A percentile compares a stretch with the other conserved stretches of the same genome.
phyloP scores from a whole-genome alignment of 2,888 invertebrate genomes.

The Macaria notata region DNA sequence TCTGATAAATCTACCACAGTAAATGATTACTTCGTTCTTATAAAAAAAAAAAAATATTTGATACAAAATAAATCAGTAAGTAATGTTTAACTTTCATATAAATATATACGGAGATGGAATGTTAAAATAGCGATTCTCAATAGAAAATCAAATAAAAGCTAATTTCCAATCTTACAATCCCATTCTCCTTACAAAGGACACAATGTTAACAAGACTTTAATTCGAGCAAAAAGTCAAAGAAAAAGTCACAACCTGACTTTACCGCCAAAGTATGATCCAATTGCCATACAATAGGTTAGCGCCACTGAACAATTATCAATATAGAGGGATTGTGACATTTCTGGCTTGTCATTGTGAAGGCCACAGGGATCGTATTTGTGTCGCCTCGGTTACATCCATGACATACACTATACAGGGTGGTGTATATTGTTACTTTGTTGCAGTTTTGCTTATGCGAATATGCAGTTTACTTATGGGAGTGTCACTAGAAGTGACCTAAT shows the following conservation, averaged over 20 bases:
- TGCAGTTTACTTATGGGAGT: too few relatives aligned
- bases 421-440: neutral
- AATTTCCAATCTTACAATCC: too few relatives aligned
- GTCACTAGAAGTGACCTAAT: too few relatives aligned
- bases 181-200: too few relatives aligned
- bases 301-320: constrained; percentile 27
- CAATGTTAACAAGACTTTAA: constrained; percentile 15
- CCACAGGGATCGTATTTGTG: constrained; percentile 60
- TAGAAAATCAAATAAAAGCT: too few relatives aligned
- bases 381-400: constrained; percentile 43
- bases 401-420: neutral
- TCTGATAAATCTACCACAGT: too few relatives aligned
- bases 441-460: neutral
- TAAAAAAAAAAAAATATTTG: too few relatives aligned
- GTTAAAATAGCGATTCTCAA: too few relatives aligned
- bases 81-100: too few relatives aligned
- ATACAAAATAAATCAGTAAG: too few relatives aligned
- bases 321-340: constrained; percentile 67
- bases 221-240: constrained; percentile 11
- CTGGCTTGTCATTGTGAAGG: constrained; percentile 54
- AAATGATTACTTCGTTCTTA: too few relatives aligned
- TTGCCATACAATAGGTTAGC: constrained; percentile 49
- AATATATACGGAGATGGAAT: too few relatives aligned
- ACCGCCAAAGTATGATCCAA: constrained; percentile 23
- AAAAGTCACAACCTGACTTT: constrained; percentile 18